Evolutionary conservation across 2,113 vertebrate genomes (phyloP), one percentile per base, ranked within the genome.

Genomic region (Stomatorhinus ivindoensis): DNA sequence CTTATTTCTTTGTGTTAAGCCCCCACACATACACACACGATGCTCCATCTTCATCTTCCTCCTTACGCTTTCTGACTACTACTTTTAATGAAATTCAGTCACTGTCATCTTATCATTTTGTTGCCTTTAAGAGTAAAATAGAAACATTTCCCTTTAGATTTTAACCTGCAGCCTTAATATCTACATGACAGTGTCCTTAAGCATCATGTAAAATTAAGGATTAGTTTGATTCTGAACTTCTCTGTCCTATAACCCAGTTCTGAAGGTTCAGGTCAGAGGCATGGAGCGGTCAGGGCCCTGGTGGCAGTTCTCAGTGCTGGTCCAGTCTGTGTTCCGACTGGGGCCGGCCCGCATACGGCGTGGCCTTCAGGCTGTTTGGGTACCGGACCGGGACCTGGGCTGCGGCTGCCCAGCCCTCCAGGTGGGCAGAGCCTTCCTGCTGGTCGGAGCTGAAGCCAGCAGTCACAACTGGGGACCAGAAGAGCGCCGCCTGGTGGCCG

Each of bases 321-420:
- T 98, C 48, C 95, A 96, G 88, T 94, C 95, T 0, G 94, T 97
- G 88, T 98, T 96, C 93, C 96, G 96, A 46, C 91, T 90, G 0
- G 94, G 95, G 24, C 93, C 93, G 0, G 92, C 95, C 42, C 95
- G 27, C 0, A 94, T 97, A 3, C 95, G 94, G 11, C 94, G 93
- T 39, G 97, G 97, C 1, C 48, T 91, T 11, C 97, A 96, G 90
- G 94, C 96, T 0, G 94, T 96, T 21, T 98, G 97, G 97, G 96
- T 98, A 86, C 97, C 97, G 0, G 94, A 95, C 86, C 95, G 95
- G 0, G 97, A 97, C 93, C 92, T 98, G 55, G 65, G 94, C 88
- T 98, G 97, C 21, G 96, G 96, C 90, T 98, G 97, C 92, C 95
- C 97, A 1, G 92, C 93, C 88, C 95, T 97, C 19, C 95, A 92